phyloP scores from a whole-genome alignment of 2,797 vertebrate species.

The Gallinago nigripennis region DNA sequence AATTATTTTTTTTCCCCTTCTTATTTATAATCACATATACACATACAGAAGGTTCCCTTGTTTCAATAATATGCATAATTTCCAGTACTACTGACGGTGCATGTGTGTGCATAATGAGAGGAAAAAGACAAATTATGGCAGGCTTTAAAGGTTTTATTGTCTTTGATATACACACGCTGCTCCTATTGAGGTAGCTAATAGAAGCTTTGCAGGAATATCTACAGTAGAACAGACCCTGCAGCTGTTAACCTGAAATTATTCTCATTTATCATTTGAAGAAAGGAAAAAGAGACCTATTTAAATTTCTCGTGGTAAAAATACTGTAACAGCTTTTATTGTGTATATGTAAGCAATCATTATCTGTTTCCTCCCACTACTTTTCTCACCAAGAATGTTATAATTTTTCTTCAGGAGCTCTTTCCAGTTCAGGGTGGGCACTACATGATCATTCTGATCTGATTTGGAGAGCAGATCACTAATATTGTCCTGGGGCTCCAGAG shows the following conservation, averaged over 20 bases:
- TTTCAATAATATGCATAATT: not conserved
- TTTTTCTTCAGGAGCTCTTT: not conserved
- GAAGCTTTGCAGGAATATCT: not conserved
- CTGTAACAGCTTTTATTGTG: not conserved
- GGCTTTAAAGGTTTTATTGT: constrained; percentile 7
- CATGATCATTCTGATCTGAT: not conserved
- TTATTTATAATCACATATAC: not conserved
- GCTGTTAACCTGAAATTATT: not conserved
- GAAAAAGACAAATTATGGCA: not conserved
- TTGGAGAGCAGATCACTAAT: not conserved
- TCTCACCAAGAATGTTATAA: not conserved
- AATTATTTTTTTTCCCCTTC: rapidly evolving
- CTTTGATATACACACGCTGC: not conserved
- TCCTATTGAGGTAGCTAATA: not conserved
- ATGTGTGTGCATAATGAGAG: not conserved
- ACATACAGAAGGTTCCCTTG: not conserved
- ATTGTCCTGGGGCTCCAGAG: not conserved
- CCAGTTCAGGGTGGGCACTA: not conserved
- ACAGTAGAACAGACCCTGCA: not conserved
- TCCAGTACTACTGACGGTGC: not conserved
- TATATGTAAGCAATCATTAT: not conserved
- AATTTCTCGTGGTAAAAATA: not conserved
- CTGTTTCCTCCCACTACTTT: not conserved
- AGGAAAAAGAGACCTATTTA: not conserved
- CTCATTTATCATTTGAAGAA: constrained; percentile 25